These are phyloP conservation scores for Microctenopoma stevenorrisi DNA, from an alignment of 2,797 vertebrate genomes.

Conservation along the genomic window DNA sequence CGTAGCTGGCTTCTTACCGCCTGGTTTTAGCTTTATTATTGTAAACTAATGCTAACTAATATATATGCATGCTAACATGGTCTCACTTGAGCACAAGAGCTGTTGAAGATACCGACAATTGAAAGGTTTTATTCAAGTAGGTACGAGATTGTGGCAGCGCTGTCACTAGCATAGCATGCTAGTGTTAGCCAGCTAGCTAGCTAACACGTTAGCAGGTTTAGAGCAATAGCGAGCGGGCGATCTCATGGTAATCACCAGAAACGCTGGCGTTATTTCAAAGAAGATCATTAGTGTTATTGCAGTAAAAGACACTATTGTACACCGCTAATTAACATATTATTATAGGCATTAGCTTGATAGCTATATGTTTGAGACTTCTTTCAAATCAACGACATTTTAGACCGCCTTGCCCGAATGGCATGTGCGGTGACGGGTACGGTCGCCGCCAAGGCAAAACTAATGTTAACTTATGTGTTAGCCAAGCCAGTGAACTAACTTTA, in stretches of 20 bases:
- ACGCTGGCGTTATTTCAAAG: background rate
- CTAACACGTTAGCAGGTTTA: conserved; percentile 62
- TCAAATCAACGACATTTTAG: conserved; percentile 9
- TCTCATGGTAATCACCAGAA: conserved; percentile 9
- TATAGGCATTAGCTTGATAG: background rate
- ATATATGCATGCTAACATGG: conserved; percentile 68
- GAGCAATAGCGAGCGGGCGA: conserved; percentile 30
- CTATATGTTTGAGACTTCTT: conserved; percentile 8
- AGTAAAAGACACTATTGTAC: background rate
- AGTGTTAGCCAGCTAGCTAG: conserved; percentile 55
- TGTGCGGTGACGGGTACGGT: conserved; percentile 62
- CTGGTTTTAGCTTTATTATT: conserved; percentile 87
- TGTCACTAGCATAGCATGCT: conserved; percentile 76
- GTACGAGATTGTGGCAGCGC: conserved; percentile 74
- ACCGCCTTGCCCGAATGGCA: conserved; percentile 54
- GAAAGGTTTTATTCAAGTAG: conserved; percentile 72
- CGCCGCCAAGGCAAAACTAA: conserved; percentile 41
- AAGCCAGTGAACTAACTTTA: conserved; percentile 45
- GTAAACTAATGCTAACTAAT: conserved; percentile 73
- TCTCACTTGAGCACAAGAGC: conserved; percentile 60
- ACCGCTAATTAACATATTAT: fast-evolving
- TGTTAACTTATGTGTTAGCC: conserved; percentile 49
- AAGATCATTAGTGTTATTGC: background rate
- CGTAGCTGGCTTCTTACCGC: conserved; percentile 89
- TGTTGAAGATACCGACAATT: conserved; percentile 65